Conservation (phyloP, 2,113 vertebrate species). For the Rhizomys pruinosus region DNA sequence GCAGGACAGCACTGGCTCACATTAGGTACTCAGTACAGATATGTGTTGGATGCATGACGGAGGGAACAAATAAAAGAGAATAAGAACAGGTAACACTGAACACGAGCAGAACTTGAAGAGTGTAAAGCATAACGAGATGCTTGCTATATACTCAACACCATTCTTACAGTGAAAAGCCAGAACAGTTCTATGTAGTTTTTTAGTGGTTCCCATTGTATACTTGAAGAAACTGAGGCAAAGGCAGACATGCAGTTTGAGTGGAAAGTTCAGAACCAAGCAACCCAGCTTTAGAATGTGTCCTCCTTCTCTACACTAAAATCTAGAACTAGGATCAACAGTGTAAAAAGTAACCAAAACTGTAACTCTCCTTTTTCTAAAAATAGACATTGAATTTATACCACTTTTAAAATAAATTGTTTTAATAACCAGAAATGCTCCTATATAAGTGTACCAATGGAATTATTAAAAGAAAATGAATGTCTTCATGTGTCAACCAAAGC, state of each 20-base stretch:
- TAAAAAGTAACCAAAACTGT: not conserved
- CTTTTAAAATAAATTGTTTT: conserved; percentile 2
- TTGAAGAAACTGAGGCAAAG: not conserved
- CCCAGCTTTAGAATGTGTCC: not conserved
- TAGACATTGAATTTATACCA: not conserved
- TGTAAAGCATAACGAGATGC: conserved; percentile 13
- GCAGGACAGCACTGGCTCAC: not conserved
- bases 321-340: not conserved
- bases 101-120: conserved; percentile 23
- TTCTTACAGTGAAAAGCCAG: too few relatives aligned
- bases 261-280: not conserved
- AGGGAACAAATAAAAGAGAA: not conserved
- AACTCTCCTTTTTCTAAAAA: not conserved
- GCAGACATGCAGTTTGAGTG: not conserved
- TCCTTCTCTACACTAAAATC: not conserved
- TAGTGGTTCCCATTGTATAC: not conserved
- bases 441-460: not conserved
- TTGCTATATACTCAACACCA: too few relatives aligned
- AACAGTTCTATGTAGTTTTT: not conserved
- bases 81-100: not conserved
- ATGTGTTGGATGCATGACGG: not conserved
- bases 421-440: conserved; percentile 3
- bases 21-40: not conserved
- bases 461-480: not conserved
- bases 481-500: not conserved